phyloP scores from a whole-genome alignment of 2,113 vertebrate species.

The Microtus montanus region DNA sequence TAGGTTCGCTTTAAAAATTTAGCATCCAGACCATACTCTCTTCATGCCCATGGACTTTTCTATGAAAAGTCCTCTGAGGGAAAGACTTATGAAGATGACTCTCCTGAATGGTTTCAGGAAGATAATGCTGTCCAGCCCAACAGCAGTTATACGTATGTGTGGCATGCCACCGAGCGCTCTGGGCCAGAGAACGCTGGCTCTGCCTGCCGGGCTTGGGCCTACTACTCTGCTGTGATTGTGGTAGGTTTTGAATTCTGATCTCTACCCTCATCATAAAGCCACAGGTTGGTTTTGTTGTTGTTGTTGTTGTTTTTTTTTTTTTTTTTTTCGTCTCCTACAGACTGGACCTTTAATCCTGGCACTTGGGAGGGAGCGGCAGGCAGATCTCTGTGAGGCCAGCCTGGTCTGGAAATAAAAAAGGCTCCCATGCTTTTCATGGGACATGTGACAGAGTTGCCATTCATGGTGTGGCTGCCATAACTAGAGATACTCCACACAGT shows the following conservation, averaged over 20 bases:
- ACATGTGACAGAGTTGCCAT: background rate
- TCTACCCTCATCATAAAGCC: background rate
- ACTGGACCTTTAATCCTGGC: background rate
- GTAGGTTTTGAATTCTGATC: slow-evolving; percentile 83
- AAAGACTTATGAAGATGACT: slow-evolving; percentile 90
- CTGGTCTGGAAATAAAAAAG: background rate
- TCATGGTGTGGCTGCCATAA: background rate
- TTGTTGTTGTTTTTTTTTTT: too few species aligned
- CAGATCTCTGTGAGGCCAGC: background rate
- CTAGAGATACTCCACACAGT: background rate
- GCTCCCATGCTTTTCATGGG: background rate
- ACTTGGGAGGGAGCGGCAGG: background rate
- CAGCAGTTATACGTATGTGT: slow-evolving; percentile 91
- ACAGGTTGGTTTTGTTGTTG: background rate
- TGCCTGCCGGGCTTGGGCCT: slow-evolving; percentile 93
- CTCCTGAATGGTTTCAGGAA: slow-evolving; percentile 89
- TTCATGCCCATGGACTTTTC: slow-evolving; percentile 95
- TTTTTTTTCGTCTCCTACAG: background rate
- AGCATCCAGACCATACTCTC: slow-evolving; percentile 91
- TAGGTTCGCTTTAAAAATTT: slow-evolving; percentile 96
- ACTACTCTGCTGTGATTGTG: slow-evolving; percentile 94
- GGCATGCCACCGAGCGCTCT: slow-evolving; percentile 86
- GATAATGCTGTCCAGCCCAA: slow-evolving; percentile 91
- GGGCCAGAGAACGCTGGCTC: slow-evolving; percentile 87
- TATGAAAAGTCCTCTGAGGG: slow-evolving; percentile 94